A percentile compares a stretch with the other conserved stretches of the same genome.
Evolutionary conservation across 2,113 vertebrate species (phyloP).

Genomic region (Tyto alba): DNA sequence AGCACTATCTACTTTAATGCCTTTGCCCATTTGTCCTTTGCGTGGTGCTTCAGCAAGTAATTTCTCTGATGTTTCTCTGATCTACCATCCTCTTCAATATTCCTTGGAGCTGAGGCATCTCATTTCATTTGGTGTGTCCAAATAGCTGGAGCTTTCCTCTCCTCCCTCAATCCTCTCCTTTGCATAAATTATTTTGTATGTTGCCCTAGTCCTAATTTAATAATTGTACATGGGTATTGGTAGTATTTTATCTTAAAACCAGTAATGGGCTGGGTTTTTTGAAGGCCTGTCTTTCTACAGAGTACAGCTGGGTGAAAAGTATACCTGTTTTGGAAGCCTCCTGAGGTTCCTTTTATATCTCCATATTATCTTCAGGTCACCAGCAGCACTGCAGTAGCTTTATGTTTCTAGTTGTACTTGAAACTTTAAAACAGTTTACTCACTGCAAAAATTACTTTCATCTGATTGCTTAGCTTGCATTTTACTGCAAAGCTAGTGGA

Average conservation of each 20-base stretch:
- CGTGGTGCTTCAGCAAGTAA: not conserved
- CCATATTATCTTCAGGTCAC: not conserved
- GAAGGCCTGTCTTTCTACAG: not conserved
- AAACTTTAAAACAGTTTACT: not conserved
- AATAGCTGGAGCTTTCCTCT: not conserved
- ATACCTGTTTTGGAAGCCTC: not conserved
- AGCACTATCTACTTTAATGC: not conserved
- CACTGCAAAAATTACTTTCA: not conserved
- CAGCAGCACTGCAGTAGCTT: not conserved
- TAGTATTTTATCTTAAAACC: not conserved
- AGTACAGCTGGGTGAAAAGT: not conserved
- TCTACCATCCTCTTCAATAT: not conserved
- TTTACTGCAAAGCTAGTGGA: not conserved
- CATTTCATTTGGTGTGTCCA: not conserved
- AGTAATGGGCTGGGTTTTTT: not conserved
- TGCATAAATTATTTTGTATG: not conserved
- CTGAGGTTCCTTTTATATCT: not conserved
- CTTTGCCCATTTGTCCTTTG: not conserved
- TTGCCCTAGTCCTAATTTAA: not conserved
- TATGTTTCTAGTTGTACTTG: not conserved
- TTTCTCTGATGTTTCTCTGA: not conserved
- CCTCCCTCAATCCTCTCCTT: no score
- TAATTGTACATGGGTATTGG: no score
- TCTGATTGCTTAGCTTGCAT: not conserved
- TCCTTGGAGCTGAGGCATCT: not conserved